phyloP scores from a whole-genome alignment of 2,888 invertebrate species.

The Sarcophaga variegata region DNA sequence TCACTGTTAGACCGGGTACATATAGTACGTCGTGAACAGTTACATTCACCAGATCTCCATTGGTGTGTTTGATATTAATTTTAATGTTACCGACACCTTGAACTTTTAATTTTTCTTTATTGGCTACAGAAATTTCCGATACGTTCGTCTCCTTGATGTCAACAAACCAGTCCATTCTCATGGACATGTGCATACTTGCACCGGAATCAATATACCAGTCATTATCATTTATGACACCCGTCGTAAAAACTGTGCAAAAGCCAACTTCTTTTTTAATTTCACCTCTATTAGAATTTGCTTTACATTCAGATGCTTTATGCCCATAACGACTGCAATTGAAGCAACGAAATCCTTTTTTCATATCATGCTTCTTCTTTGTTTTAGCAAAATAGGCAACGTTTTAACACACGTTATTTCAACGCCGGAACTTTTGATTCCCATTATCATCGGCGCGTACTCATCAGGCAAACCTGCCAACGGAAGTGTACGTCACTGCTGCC shows the following conservation, averaged over 20 bases:
- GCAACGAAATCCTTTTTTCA: conserved; percentile 35
- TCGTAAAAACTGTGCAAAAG: conserved; percentile 38
- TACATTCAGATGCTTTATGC: conserved; percentile 41
- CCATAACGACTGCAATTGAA: conserved; percentile 41
- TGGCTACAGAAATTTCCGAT: too few species aligned
- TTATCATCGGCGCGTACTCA: conserved; percentile 53
- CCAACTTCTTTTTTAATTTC: conserved; percentile 12
- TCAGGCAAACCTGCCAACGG: conserved; percentile 30
- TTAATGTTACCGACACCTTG: too few species aligned
- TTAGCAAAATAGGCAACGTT: conserved; percentile 12
- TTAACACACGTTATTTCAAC: conserved; percentile 45
- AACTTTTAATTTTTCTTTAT: too few species aligned
- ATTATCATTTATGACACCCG: not conserved
- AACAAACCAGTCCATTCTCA: conserved; percentile 27
- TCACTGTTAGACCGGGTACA: too few species aligned
- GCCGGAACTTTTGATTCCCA: conserved; percentile 60
- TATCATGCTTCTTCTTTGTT: conserved; percentile 6
- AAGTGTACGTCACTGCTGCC: too few species aligned
- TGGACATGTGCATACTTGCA: conserved; percentile 35
- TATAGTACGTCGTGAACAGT: too few species aligned
- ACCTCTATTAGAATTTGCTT: not conserved
- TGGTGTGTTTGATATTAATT: too few species aligned
- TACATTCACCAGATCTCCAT: too few species aligned
- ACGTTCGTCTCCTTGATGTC: too few species aligned
- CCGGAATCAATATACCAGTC: conserved; percentile 22